Evolutionary conservation across 2,888 invertebrate species (phyloP), one percentile per base, ranked within the genome.

Genomic region (Piscicola geometra): DNA sequence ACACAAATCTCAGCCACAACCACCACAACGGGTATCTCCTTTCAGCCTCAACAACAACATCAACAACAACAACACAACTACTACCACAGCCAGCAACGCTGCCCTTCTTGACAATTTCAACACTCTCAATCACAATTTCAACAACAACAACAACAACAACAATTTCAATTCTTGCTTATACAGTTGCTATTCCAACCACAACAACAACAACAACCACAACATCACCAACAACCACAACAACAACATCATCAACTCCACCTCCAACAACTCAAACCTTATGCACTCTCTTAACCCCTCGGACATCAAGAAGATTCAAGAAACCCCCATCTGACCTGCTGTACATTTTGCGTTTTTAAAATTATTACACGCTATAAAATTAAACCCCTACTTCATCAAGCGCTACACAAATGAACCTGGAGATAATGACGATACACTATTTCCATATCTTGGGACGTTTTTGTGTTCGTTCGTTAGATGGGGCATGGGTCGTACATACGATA

Each of bases 191-290:
- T 9, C 41, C 15, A 41, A 15, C 41, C 15, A 56, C 5, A 56
- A 56, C 60, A 56, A 56, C 21, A 56, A 18, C 60, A 56, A 18
- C 60, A 9, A 56, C 25, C 21, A 18, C n/a, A 56, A 21, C 60
- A 47, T 76, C 32, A n/a, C n/a, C n/a, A n/a, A n/a, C n/a, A n/a
- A n/a, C n/a, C n/a, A n/a, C n/a, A 75, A 76, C 36, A 72, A 50
- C 28, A 73, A 77, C 30, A 76, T 76, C 56, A 76, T 76, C 72
- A 66, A 15, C 52, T 47, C 76, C 30, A 33, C 71, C 30, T 71
- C 71, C 52, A 71, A 71, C 50, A 47, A 50, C 50, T 56, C 60
- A 18, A 56, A 56, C 25, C 33, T 71, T 32, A 50, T 71, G 47
- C 71, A 71, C 41, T 25, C 52, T 15, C 71, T 32, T 1, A 47